Evolutionary conservation across 1,140 invertebrate species (phyloP).

Genomic region (Drosophila nikananu): DNA sequence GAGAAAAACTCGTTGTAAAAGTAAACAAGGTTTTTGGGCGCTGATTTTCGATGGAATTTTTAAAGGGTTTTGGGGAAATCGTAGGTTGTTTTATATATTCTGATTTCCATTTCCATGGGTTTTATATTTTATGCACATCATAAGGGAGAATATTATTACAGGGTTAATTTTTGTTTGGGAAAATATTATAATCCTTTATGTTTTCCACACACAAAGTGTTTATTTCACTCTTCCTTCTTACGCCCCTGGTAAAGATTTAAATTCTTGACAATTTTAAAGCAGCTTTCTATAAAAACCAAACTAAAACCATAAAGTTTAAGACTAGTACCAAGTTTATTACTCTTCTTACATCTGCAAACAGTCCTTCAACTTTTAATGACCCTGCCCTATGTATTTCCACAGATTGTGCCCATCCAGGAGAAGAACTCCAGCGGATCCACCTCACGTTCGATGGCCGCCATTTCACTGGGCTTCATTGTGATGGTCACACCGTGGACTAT

Average conservation of each 20-base stretch:
- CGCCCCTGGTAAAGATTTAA: background rate
- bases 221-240: background rate
- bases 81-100: background rate
- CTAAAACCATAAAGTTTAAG: background rate
- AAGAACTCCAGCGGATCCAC: constrained; percentile 91
- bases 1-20: constrained; percentile 3
- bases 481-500: constrained; percentile 95
- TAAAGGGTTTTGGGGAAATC: background rate
- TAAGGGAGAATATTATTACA: background rate
- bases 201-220: background rate
- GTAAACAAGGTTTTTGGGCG: background rate
- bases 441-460: constrained; percentile 94
- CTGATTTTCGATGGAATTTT: background rate
- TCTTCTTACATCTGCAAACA: background rate
- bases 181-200: background rate
- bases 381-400: constrained; percentile 61
- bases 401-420: constrained; percentile 89
- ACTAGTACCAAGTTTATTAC: background rate
- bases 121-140: background rate
- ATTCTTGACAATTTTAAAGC: background rate
- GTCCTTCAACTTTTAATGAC: constrained; percentile 38
- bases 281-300: background rate
- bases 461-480: constrained; percentile 94
- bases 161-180: background rate
- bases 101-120: background rate